These are phyloP conservation scores for Drosophila hydei DNA, from an alignment of 1,140 invertebrate genomes.

Conservation along the genomic window DNA sequence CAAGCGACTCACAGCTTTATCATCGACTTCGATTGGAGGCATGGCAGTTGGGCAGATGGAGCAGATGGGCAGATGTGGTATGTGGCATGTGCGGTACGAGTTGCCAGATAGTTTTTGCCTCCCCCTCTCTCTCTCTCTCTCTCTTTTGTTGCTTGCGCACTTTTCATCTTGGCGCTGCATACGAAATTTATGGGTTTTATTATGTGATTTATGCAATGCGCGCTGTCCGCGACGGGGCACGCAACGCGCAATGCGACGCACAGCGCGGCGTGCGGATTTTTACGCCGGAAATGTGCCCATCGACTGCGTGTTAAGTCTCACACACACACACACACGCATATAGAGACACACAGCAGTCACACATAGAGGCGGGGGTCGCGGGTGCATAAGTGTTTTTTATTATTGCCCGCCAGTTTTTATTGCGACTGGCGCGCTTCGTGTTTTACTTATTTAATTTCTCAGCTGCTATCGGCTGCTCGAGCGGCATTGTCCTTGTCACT, in stretches of 20 bases:
- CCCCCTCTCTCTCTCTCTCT: background rate
- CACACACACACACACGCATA: constrained; percentile 39
- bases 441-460: constrained; percentile 80
- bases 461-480: constrained; percentile 23
- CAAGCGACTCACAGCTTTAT: constrained; percentile 15
- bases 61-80: constrained; percentile 16
- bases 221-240: constrained; percentile 52
- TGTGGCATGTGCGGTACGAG: constrained; percentile 6
- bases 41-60: background rate
- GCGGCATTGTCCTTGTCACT: constrained; percentile 44
- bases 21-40: constrained; percentile 30
- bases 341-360: constrained; percentile 2
- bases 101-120: constrained; percentile 2
- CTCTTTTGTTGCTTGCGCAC: constrained; percentile 24
- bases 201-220: constrained; percentile 77
- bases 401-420: constrained; percentile 67
- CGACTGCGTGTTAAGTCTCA: constrained; percentile 75
- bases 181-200: constrained; percentile 81
- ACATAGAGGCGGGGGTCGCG: background rate
- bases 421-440: constrained; percentile 56
- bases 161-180: constrained; percentile 66
- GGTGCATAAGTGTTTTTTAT: constrained; percentile 45
- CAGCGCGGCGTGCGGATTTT: constrained; percentile 57
- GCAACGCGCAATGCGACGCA: constrained; percentile 38
- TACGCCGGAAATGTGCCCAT: constrained; percentile 77